These are phyloP conservation scores for Anagrus nilaparvatae DNA, from an alignment of 1,140 invertebrate species.

Conservation along the genomic window DNA sequence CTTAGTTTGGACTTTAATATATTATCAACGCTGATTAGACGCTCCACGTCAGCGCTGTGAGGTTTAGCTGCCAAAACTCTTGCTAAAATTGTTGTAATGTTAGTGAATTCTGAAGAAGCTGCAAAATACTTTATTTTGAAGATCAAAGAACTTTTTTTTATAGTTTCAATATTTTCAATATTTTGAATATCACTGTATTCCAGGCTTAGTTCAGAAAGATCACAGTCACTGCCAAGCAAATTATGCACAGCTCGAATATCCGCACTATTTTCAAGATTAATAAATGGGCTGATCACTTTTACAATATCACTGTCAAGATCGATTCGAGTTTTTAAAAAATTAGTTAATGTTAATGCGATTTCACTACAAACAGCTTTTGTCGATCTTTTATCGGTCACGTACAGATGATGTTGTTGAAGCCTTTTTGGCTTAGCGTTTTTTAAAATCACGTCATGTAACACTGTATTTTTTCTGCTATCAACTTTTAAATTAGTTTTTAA, in stretches of 20 bases:
- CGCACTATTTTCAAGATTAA: not conserved
- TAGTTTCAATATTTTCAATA: not conserved
- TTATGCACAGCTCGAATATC: too few relatives aligned
- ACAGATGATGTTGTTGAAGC: too few relatives aligned
- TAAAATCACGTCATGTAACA: too few relatives aligned
- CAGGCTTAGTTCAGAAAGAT: not conserved
- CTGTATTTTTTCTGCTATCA: not conserved
- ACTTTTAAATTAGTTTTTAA: not conserved
- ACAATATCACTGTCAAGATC: not conserved
- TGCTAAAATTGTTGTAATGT: not conserved
- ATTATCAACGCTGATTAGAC: not conserved
- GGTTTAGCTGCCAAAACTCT: not conserved
- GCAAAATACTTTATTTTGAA: not conserved
- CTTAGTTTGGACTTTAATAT: not conserved
- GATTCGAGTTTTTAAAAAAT: not conserved
- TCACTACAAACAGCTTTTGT: too few relatives aligned
- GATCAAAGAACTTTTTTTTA: not conserved
- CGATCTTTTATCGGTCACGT: too few relatives aligned
- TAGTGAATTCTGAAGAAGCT: not conserved
- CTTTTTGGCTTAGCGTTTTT: too few relatives aligned
- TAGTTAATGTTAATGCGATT: too few relatives aligned
- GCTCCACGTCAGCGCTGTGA: not conserved
- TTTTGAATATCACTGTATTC: not conserved
- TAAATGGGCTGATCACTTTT: not conserved
- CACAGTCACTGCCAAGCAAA: not conserved